Conservation (phyloP, 2,888 invertebrate species). For the Thumatha senex region DNA sequence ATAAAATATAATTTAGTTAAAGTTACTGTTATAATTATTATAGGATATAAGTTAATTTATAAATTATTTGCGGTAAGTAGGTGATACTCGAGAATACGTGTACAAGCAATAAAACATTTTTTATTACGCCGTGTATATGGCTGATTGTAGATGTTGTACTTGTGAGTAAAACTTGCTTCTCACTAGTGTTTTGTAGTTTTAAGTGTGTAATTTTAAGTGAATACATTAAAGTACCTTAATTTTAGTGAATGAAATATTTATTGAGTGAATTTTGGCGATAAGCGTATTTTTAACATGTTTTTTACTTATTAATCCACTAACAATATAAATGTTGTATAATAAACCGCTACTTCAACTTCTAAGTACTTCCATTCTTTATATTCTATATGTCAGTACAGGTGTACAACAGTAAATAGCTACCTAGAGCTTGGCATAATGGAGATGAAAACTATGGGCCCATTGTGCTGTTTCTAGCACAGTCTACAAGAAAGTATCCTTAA, state of each 20-base stretch:
- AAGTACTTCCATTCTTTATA: no score
- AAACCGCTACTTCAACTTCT: no score
- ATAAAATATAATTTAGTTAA: slow-evolving; percentile 53
- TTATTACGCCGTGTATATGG: slow-evolving; percentile 71
- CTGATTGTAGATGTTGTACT: slow-evolving; percentile 73
- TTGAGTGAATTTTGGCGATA: slow-evolving; percentile 22
- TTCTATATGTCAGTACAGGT: no score
- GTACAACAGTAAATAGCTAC: no score
- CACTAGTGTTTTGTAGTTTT: slow-evolving; percentile 55
- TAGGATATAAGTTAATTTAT: slow-evolving; percentile 59
- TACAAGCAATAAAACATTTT: slow-evolving; percentile 82
- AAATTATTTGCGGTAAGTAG: slow-evolving; percentile 75
- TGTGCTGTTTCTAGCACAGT: no score
- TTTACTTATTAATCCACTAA: slow-evolving; percentile 10
- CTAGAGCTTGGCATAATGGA: no score
- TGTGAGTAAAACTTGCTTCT: slow-evolving; percentile 71
- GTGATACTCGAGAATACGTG: slow-evolving; percentile 71
- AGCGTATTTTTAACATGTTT: slow-evolving; percentile 14
- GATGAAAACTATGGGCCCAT: no score
- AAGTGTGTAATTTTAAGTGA: slow-evolving; percentile 35
- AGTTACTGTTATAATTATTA: slow-evolving; percentile 54
- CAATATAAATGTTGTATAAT: background rate
- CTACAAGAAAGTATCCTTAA: no score
- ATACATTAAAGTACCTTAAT: slow-evolving; percentile 28
- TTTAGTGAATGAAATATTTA: slow-evolving; percentile 20